Base-by-base conservation (phyloP, 2,797 vertebrate species). In the Nyctalus aviator region DNA sequence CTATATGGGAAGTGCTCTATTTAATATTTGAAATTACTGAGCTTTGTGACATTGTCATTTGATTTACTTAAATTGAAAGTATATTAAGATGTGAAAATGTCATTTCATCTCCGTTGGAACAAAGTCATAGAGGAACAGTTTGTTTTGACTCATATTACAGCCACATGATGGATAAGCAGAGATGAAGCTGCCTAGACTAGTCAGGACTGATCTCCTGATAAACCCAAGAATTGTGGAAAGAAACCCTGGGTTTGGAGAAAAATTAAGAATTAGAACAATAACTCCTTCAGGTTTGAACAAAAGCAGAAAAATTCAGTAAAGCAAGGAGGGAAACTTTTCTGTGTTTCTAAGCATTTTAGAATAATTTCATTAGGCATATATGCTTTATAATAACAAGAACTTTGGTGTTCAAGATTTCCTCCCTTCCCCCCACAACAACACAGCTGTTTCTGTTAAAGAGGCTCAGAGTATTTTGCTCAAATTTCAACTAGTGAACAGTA, bases 101-200 rank as follows among this genome's bases (percentile, higher is more conserved):
- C 91, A 89, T 85, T 93, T 95, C 77, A 92, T 94, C 77, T 94
- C 69, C 53, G 23, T 59, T 96, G 90, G 93, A 87, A 78, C 55
- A 53, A 44, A 91, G 75, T 91, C 78, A 44, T 71, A 62, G 21
- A 95, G 75, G 78, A 95, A 77, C 66, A 90, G 84, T 95, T 90
- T 95, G 79, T 88, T 95, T 95, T 88, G 94, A 95, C 90, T 97
- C 96, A 23, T 91, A 23, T 96, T 97, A 94, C 95, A 85, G 84
- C 72, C 62, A 25, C 59, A 17, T 86, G 73, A 88, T 87, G 77
- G 88, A 82, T 88, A 82, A 94, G 76, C 69, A 76, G 90, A 93
- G 94, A 73, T 68, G 92, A 85, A 82, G 32, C 96, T 92, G 9
- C 6, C 1, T 95, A 84, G 84, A 71, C 82, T 81, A 95, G 83